Base-by-base conservation (phyloP, 1,140 invertebrate species). In the Polypedilum pembai region DNA sequence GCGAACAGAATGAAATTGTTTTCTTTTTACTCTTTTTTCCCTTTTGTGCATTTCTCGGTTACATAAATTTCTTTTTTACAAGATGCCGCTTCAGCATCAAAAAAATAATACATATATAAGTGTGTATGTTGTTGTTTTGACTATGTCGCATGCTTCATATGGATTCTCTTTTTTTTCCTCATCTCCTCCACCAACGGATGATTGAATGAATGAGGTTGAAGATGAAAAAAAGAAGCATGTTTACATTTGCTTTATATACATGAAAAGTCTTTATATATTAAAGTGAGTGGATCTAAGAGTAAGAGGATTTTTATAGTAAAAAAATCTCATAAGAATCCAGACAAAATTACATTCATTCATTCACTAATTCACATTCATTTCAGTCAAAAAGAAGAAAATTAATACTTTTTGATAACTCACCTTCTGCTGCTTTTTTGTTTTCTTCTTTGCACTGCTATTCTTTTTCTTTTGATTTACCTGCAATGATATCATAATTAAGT, bases 391-490 rank as follows among this genome's bases (percentile, higher is more conserved):
- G 45, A 12, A 15, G 12, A 15, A 56, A 56, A 56, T 56, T 56
- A 33, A 33, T 33, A 5, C 1, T 33, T 33, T 33, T 33, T 33
- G 24, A 56, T 17, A 17, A 18, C 65, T 69, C 65, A 69, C 65
- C 65, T 69, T 69, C 18, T 69, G 65, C 17, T 69, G 65, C 20
- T 69, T 69, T 10, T 69, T 69, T 7, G 65, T 69, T 21, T 69
- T 69, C 65, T 69, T 69, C 20, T 69, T 69, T 21, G 65, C 20
- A 69, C 20, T 69, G 65, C 8, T 69, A 10, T 18, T 18, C 20
- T 69, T 69, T 21, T 69, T 69, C 65, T 69, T 69, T 69, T 69
- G 65, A 69, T 69, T 69, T 21, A 69, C 65, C 65, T 69, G 18
- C 8, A 69, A 69, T 69, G 17, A 69, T 69, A 69, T 2, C 17